Evolutionary conservation across 2,888 invertebrate species (phyloP).

Genomic region (Callyntrura guangdongensis): DNA sequence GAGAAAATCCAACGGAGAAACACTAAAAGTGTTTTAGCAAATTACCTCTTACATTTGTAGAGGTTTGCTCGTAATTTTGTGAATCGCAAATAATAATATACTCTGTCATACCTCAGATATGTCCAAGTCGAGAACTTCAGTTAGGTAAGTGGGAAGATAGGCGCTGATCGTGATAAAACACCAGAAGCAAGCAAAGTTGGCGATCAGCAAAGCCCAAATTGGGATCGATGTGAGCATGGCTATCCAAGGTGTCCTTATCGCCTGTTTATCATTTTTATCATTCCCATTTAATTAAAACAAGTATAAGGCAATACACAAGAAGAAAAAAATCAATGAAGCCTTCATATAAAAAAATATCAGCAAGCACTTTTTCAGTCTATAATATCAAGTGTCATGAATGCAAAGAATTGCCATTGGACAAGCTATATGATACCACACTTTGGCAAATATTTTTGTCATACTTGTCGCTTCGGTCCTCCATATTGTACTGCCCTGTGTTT

Average conservation of each 20-base stretch:
- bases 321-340: slow-evolving; percentile 9
- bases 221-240: slow-evolving; percentile 87
- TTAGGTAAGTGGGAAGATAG: slow-evolving; percentile 86
- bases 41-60: neutral
- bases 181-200: slow-evolving; percentile 87
- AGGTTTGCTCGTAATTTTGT: neutral
- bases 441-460: slow-evolving; percentile 79
- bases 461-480: slow-evolving; percentile 74
- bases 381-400: neutral
- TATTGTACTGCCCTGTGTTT: slow-evolving; percentile 81
- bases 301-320: neutral
- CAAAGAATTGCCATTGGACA: neutral
- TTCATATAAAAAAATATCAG: too few species aligned
- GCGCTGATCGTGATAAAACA: slow-evolving; percentile 86
- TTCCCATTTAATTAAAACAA: slow-evolving; percentile 25
- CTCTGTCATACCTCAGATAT: slow-evolving; percentile 86
- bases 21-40: neutral
- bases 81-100: neutral
- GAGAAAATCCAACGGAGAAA: neutral
- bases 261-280: slow-evolving; percentile 82
- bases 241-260: slow-evolving; percentile 86
- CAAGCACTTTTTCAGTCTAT: neutral
- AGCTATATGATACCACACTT: neutral
- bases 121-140: slow-evolving; percentile 86
- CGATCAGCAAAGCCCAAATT: slow-evolving; percentile 87